Evolutionary conservation across 2,797 vertebrate species (phyloP), one percentile per base, ranked within the genome.

Genomic region (Miichthys miiuy): DNA sequence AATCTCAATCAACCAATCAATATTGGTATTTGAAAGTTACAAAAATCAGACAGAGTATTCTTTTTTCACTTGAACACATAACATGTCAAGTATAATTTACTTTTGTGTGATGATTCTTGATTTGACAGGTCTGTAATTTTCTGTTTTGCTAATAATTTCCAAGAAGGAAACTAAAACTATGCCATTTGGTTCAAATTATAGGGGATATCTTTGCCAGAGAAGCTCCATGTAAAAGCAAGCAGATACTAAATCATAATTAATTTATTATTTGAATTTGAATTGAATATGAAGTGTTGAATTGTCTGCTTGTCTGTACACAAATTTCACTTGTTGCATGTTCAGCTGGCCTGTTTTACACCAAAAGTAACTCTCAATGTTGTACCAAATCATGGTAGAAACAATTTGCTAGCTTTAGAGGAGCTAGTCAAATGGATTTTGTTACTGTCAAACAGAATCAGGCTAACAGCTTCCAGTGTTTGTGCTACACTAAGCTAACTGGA

Each of bases 131-230:
- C 44, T 27, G 13, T 57, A 71, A 38, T 60, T 77, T 73, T 57
- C 6, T 21, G 14, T 70, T 46, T 66, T 56, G 8, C 21, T 4
- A 42, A 60, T 6, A 13, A 12, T 6, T 69, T 74, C 47, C 42
- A n/a, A 52, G 46, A 27, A 1, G 0, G 30, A 38, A 71, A 18
- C 8, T 38, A 67, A 0, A n/a, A 14, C 16, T 14, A 16, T 44
- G 3, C 10, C 3, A 65, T 56, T 56, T 66, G 7, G 23, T 47
- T 30, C 2, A 72, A 69, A 70, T 73, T 60, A 61, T n/a, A 42
- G 1, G 3, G 5, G 48, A 66, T 44, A 0, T 18, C 17, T 23
- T n/a, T 6, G 17, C 14, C 18, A 50, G 14, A 18, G 21, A 52
- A n/a, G 25, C 42, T 67, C 5, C 6, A 55, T 65, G 68, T 52